A percentile compares a stretch with the other conserved stretches of the same genome.
phyloP scores from a whole-genome alignment of 2,113 vertebrate genomes.

The Sander lucioperca region DNA sequence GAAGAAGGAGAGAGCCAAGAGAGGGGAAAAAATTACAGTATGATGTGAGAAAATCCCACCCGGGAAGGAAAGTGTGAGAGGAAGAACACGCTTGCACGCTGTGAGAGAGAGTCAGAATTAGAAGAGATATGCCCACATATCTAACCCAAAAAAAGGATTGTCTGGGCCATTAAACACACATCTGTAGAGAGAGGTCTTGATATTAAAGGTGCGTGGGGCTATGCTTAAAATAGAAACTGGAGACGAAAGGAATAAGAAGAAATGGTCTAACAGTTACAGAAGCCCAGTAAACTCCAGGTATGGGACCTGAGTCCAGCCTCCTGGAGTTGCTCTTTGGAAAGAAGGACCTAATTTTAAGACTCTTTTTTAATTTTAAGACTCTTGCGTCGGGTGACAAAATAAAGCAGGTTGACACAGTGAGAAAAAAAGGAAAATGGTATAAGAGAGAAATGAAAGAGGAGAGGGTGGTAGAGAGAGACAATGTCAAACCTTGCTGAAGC shows the following conservation, averaged over 20 bases:
- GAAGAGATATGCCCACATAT: neutral
- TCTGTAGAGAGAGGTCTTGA: conserved; percentile 2
- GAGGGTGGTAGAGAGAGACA: conserved; percentile 4
- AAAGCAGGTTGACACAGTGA: conserved; percentile 1
- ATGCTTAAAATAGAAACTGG: conserved; percentile 43
- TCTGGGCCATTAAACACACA: conserved; percentile 28
- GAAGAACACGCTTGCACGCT: neutral
- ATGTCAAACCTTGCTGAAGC: conserved; percentile 92
- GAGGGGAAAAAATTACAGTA: neutral
- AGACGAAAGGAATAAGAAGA: conserved; percentile 5
- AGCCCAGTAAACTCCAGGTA: neutral
- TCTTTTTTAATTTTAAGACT: neutral
- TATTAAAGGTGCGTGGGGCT: neutral
- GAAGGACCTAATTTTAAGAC: conserved; percentile 35
- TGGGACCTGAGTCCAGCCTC: conserved; percentile 8
- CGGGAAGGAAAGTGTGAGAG: conserved; percentile 29
- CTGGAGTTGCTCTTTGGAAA: conserved; percentile 16
- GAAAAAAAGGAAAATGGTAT: neutral
- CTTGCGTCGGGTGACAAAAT: neutral
- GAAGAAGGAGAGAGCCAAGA: neutral
- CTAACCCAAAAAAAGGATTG: conserved; percentile 2
- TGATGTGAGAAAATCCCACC: conserved; percentile 46
- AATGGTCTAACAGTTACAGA: conserved; percentile 1
- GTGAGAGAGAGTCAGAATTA: conserved; percentile 12
- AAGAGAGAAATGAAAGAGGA: conserved; percentile 19